These are phyloP conservation scores for Amblyopsis hoosieri DNA, from an alignment of 2,797 vertebrate genomes.

Conservation along the genomic window DNA sequence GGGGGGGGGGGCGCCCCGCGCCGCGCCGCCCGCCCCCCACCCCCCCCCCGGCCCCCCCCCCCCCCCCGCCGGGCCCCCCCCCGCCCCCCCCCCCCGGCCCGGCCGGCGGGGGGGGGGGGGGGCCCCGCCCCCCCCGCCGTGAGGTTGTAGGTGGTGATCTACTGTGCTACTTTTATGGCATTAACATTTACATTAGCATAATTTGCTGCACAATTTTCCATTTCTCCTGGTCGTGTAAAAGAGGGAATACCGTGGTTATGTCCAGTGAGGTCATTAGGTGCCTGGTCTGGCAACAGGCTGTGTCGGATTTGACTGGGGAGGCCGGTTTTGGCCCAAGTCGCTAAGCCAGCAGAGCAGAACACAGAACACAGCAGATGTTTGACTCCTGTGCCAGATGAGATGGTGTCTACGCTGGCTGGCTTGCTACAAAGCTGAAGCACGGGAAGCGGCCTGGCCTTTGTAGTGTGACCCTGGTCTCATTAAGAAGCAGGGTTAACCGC, in stretches of 20 bases:
- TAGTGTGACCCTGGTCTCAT: slow-evolving; percentile 30
- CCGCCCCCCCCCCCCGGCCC: no score
- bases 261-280: slow-evolving; percentile 22
- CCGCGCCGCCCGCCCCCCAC: no score
- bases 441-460: slow-evolving; percentile 24
- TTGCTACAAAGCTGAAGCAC: slow-evolving; percentile 18
- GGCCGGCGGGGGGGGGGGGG: no score
- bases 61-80: no score
- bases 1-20: no score
- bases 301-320: slow-evolving; percentile 26
- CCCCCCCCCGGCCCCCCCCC: no score
- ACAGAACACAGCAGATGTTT: slow-evolving; percentile 63
- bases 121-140: no score
- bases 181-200: no score
- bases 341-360: slow-evolving; percentile 35
- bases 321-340: slow-evolving; percentile 29
- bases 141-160: no score
- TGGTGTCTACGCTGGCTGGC: slow-evolving; percentile 41
- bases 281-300: slow-evolving; percentile 20
- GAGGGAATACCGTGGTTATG: slow-evolving; percentile 7
- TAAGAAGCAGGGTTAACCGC: slow-evolving; percentile 33
- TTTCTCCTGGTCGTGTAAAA: slow-evolving; percentile 11
- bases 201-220: neutral
- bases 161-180: no score
- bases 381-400: slow-evolving; percentile 46